phyloP scores from a whole-genome alignment of 2,888 invertebrate genomes.

The Phalangium opilio region DNA sequence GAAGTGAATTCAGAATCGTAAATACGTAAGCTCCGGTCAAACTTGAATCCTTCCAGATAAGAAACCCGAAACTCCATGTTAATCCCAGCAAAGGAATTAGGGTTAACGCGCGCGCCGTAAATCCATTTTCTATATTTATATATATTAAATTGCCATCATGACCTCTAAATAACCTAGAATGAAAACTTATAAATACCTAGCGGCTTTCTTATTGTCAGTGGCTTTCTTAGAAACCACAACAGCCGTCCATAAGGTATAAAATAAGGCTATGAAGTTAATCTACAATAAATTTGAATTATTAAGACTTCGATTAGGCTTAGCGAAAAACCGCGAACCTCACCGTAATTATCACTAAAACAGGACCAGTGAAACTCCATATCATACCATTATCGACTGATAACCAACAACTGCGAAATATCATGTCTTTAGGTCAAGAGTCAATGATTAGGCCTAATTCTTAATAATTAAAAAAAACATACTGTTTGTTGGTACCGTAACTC shows the following conservation, averaged over 20 bases:
- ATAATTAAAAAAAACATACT: constrained; percentile 11
- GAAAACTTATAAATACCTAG: too few relatives aligned
- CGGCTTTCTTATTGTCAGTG: too few relatives aligned
- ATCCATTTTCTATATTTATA: constrained; percentile 14
- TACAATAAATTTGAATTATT: constrained; percentile 7
- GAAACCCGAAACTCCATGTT: constrained; percentile 20
- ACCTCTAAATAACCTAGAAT: too few relatives aligned
- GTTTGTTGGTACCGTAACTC: constrained; percentile 15
- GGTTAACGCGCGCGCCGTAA: constrained; percentile 10
- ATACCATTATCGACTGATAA: constrained; percentile 11
- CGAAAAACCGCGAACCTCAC: too few relatives aligned
- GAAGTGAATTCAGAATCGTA: constrained; percentile 18
- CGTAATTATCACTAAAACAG: constrained; percentile 9
- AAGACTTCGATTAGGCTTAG: too few relatives aligned
- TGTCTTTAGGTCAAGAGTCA: background rate
- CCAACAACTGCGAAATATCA: constrained; percentile 9
- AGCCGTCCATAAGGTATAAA: constrained; percentile 10
- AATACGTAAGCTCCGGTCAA: constrained; percentile 16
- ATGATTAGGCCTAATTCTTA: background rate
- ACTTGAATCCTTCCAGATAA: constrained; percentile 13
- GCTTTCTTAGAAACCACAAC: constrained; percentile 3
- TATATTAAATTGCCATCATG: too few relatives aligned
- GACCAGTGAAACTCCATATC: constrained; percentile 15
- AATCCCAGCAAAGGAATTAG: constrained; percentile 18
- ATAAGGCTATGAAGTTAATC: constrained; percentile 9